A percentile compares a stretch with the other conserved stretches of the same genome.
Evolutionary conservation across 2,113 vertebrate species (phyloP).

Genomic region (Dicerorhinus sumatrensis): DNA sequence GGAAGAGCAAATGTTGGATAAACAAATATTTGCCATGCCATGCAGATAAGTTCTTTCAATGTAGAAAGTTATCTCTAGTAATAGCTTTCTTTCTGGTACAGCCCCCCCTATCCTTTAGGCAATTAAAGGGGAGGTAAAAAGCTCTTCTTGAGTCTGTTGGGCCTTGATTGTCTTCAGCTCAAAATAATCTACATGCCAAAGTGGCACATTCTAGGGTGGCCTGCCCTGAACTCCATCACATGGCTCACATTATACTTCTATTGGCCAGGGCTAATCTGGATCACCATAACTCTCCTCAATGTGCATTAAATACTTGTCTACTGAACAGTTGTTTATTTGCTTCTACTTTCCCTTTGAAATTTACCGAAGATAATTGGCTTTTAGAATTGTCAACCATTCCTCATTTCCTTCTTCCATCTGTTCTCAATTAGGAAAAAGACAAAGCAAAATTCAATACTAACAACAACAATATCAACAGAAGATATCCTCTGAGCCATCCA

Average conservation of each 20-base stretch:
- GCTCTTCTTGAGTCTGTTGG: too few species aligned
- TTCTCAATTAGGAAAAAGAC: conserved; percentile 59
- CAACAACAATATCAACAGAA: not conserved
- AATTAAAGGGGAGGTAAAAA: too few species aligned
- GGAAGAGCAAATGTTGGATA: too few species aligned
- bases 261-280: not conserved
- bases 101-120: too few species aligned
- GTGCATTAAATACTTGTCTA: not conserved
- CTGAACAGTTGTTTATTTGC: not conserved
- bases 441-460: conserved; percentile 32
- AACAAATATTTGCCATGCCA: too few species aligned
- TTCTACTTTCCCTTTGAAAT: conserved; percentile 29
- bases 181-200: too few species aligned
- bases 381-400: conserved; percentile 31
- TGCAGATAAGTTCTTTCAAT: too few species aligned
- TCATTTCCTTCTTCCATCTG: conserved; percentile 53
- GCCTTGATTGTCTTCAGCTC: too few species aligned
- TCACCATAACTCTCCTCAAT: not conserved
- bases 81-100: too few species aligned
- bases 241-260: not conserved
- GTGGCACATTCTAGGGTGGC: too few species aligned
- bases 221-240: too few species aligned
- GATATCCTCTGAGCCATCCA: not conserved
- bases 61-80: too few species aligned
- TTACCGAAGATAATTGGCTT: conserved; percentile 46